Conservation (phyloP, 30 jellyfish, hydroid and myxozoan genomes). For the Chironex yamaguchii region DNA sequence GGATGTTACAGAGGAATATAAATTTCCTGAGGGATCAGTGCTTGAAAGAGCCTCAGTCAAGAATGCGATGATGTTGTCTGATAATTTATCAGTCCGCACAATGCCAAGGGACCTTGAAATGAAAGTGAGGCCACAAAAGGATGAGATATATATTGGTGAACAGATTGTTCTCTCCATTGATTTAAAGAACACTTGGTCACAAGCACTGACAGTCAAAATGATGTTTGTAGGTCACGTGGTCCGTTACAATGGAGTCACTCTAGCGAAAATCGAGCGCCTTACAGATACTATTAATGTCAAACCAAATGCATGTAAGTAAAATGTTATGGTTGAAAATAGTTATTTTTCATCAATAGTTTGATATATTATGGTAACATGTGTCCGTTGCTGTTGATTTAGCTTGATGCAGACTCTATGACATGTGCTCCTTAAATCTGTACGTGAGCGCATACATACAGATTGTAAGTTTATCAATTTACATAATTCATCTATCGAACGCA, state of each 20-base stretch:
- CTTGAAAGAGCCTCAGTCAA: constrained; percentile 53
- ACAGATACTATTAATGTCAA: constrained; percentile 10
- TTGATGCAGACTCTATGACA: no score
- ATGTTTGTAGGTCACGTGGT: constrained; percentile 66
- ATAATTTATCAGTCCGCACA: constrained; percentile 15
- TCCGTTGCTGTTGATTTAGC: no score
- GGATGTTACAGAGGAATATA: constrained; percentile 40
- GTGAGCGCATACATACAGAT: no score
- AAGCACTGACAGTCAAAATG: constrained; percentile 48
- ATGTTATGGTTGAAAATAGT: no score
- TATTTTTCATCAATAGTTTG: no score
- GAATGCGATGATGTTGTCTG: constrained; percentile 36
- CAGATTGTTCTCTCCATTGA: constrained; percentile 57
- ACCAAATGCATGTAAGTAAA: constrained; percentile 18
- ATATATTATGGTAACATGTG: no score
- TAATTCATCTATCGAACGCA: no score
- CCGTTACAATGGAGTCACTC: constrained; percentile 84
- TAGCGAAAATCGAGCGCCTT: constrained; percentile 41
- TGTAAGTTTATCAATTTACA: no score
- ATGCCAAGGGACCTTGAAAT: constrained; percentile 27
- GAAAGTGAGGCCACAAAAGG: constrained; percentile 24
- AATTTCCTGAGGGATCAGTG: constrained; percentile 60
- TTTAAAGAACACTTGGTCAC: constrained; percentile 66
- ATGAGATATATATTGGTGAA: constrained; percentile 69
- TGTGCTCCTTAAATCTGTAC: no score